Base-by-base conservation (phyloP, 2,797 vertebrate genomes). In the Malacoraja senta region DNA sequence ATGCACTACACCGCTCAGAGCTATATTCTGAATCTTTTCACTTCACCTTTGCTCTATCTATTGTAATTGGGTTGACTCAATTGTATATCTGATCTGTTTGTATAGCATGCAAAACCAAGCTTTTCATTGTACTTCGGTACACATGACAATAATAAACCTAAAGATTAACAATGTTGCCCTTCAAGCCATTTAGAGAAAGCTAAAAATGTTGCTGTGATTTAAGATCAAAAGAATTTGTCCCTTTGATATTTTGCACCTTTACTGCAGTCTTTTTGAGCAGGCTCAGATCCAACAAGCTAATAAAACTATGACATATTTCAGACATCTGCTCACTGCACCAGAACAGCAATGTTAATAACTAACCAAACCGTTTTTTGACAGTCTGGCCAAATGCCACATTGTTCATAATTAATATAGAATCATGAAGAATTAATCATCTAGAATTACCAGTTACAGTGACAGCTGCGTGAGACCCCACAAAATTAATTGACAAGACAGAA, bases 401-500 rank as follows among this genome's bases (percentile, higher is more conserved):
- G 90, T 92, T 26, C 90, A 76, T 92, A 74, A 92, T 92, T 92
- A 92, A 92, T 92, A 71, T 74, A 38, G 90, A 26, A 44, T 24
- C 24, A n/a, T 13, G 90, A 76, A 76, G 90, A 92, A 92, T 92
- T 92, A 92, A 92, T 92, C 90, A 76, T 71, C 26, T 76, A 21
- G 90, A 74, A 92, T 74, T 92, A 44, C 71, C 90, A 91, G 90
- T 71, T 92, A 71, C 44, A 71, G 71, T 76, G 71, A 92, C 90
- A 92, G 90, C 71, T 76, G 90, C 72, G 38, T 4, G 29, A 92
- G 72, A 58, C 71, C 26, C 71, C 38, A 21, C 35, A 58, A 92
- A 92, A 76, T 92, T 92, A 92, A 76, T 92, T 38, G 90, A 74
- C 90, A 92, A 92, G 35, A 76, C 90, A 76, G 90, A 92, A 74